Conservation (phyloP, 1,140 invertebrate genomes). For the Ceratitis capitata region DNA sequence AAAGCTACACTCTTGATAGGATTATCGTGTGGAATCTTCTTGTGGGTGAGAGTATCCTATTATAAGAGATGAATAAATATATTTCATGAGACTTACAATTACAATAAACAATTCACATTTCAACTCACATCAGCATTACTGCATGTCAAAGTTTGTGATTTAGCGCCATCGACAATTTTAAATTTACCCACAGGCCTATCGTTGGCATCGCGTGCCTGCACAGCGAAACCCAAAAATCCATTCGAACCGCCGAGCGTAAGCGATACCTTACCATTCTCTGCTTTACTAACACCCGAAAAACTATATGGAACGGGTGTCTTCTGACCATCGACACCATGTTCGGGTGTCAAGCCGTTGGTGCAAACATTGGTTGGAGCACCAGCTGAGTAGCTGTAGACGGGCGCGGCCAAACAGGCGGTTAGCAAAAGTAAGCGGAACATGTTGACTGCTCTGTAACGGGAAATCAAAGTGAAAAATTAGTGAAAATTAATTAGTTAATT, state of each 20-base stretch:
- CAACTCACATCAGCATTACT: constrained; percentile 46
- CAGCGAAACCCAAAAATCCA: constrained; percentile 55
- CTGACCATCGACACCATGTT: constrained; percentile 56
- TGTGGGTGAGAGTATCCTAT: constrained; percentile 63
- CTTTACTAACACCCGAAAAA: constrained; percentile 19
- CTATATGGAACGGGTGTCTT: constrained; percentile 30
- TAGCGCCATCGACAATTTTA: constrained; percentile 49
- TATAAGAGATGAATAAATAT: background rate
- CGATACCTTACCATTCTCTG: constrained; percentile 48
- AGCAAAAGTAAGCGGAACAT: constrained; percentile 57
- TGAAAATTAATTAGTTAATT: background rate
- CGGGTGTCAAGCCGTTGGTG: constrained; percentile 53
- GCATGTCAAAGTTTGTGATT: constrained; percentile 57
- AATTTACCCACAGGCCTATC: constrained; percentile 57
- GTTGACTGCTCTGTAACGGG: background rate
- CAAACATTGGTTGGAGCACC: constrained; percentile 55
- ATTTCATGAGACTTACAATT: too few relatives aligned
- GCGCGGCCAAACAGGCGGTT: constrained; percentile 50
- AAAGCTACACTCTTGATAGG: constrained; percentile 50
- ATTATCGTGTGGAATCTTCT: constrained; percentile 52
- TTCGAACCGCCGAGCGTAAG: constrained; percentile 54
- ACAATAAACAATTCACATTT: background rate
- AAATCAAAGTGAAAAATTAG: background rate
- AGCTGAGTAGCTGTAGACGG: constrained; percentile 51
- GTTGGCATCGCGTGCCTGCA: constrained; percentile 58